A percentile compares a stretch with the other conserved stretches of the same genome.
Evolutionary conservation across 2,113 vertebrate genomes (phyloP).

Genomic region (Helogale parvula): DNA sequence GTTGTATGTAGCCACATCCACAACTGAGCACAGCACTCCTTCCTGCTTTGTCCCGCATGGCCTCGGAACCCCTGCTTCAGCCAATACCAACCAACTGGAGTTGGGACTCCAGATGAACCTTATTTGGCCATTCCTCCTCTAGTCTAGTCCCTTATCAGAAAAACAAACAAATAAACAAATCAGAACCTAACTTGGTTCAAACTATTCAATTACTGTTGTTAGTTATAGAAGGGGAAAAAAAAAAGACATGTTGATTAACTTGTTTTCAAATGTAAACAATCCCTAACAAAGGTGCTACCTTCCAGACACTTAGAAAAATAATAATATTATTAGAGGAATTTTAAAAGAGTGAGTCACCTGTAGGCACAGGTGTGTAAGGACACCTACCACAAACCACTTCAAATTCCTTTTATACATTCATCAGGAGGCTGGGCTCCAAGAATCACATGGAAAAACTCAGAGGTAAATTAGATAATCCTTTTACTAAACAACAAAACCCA

Average conservation of each 20-base stretch:
- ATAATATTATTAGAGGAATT: slow-evolving; percentile 66
- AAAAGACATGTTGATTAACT: background rate
- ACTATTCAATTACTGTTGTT: background rate
- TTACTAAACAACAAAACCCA: background rate
- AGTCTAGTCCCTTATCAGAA: background rate
- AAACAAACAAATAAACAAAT: background rate
- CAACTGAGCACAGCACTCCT: background rate
- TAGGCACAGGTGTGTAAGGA: slow-evolving; percentile 24
- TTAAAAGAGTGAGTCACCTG: slow-evolving; percentile 63
- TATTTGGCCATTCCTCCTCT: background rate
- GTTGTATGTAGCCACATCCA: background rate
- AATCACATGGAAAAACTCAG: background rate
- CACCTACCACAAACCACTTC: background rate
- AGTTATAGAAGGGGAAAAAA: background rate
- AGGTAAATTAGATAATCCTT: background rate
- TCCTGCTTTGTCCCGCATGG: background rate
- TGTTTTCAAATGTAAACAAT: slow-evolving; percentile 54
- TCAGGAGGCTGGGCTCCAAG: background rate
- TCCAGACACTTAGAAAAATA: slow-evolving; percentile 75
- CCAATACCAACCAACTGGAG: background rate
- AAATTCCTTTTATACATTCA: background rate
- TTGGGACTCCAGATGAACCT: background rate
- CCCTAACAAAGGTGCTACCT: slow-evolving; percentile 38
- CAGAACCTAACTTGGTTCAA: background rate
- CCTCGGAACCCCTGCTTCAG: background rate